Percentiles rank a stretch among this genome's conserved stretches.
Evolutionary conservation across 1,140 invertebrate genomes (phyloP).

Genomic region (Penaeus chinensis): DNA sequence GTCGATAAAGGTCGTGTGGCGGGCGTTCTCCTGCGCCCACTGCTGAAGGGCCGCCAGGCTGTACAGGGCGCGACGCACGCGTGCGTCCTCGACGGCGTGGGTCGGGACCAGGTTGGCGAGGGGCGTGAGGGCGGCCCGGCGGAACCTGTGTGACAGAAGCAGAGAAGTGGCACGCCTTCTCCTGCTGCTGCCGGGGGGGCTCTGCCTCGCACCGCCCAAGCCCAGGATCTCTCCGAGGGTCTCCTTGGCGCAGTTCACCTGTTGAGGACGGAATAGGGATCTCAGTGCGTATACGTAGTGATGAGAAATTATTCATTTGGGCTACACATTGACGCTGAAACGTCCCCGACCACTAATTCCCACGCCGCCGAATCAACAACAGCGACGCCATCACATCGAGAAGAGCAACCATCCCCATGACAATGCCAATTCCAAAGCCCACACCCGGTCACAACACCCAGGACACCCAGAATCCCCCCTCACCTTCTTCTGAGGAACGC

Average conservation of each 20-base stretch:
- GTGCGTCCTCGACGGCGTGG: conserved; percentile 41
- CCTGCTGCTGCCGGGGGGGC: background rate
- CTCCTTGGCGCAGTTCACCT: conserved; percentile 53
- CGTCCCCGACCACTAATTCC: too few relatives aligned
- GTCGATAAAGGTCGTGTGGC: conserved; percentile 57
- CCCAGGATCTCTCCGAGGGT: conserved; percentile 48
- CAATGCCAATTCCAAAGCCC: too few relatives aligned
- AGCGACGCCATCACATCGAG: too few relatives aligned
- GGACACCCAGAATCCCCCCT: background rate
- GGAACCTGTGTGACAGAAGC: conserved; percentile 42
- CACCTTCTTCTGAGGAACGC: conserved; percentile 41
- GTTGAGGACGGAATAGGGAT: background rate
- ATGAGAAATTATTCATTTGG: too few relatives aligned
- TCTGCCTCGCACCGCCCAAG: background rate
- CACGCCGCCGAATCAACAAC: too few relatives aligned
- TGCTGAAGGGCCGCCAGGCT: conserved; percentile 55
- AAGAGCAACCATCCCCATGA: too few relatives aligned
- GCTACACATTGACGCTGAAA: too few relatives aligned
- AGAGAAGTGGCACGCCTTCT: conserved; percentile 25
- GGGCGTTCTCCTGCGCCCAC: conserved; percentile 56
- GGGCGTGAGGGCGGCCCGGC: conserved; percentile 49
- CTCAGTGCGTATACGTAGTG: too few relatives aligned
- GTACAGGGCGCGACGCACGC: conserved; percentile 48
- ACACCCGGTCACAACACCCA: background rate
- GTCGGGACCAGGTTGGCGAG: conserved; percentile 44